Percentiles rank a stretch among this genome's conserved stretches.
These are phyloP conservation scores for Desmodus rotundus DNA, from an alignment of 2,113 vertebrate genomes.

Conservation along the genomic window DNA sequence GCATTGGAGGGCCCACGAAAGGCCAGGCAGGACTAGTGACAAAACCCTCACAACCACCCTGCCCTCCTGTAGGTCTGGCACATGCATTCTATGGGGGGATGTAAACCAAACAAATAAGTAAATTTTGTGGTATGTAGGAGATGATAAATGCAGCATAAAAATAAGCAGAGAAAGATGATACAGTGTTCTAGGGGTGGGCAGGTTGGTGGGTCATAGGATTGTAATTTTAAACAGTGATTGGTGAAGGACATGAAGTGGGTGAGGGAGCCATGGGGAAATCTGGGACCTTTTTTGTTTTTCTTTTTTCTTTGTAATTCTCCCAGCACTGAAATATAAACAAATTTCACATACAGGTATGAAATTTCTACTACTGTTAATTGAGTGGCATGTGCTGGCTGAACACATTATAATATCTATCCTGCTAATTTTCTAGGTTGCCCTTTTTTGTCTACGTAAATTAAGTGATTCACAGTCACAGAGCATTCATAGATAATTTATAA, in stretches of 20 bases:
- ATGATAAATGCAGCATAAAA: neutral
- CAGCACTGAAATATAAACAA: neutral
- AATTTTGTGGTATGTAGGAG: too few relatives aligned
- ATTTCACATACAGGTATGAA: neutral
- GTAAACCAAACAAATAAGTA: too few relatives aligned
- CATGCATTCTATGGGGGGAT: rapidly evolving
- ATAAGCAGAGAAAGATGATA: rapidly evolving
- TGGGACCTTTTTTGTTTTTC: neutral
- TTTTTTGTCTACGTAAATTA: neutral
- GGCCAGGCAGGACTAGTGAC: neutral
- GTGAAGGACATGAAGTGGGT: neutral
- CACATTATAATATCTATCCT: neutral
- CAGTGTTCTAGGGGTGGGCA: too few relatives aligned
- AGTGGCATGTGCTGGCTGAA: too few relatives aligned
- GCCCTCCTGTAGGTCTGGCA: neutral
- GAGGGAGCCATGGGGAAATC: neutral
- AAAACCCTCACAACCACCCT: rapidly evolving
- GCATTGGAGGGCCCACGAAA: rapidly evolving
- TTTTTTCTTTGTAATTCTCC: neutral
- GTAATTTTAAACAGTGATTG: neutral
- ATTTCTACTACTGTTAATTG: neutral
- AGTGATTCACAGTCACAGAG: neutral
- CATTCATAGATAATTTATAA: neutral
- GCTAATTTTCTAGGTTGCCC: neutral
- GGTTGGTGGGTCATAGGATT: rapidly evolving